Conservation (phyloP, 2,113 vertebrate species). For the Apteryx owenii region DNA sequence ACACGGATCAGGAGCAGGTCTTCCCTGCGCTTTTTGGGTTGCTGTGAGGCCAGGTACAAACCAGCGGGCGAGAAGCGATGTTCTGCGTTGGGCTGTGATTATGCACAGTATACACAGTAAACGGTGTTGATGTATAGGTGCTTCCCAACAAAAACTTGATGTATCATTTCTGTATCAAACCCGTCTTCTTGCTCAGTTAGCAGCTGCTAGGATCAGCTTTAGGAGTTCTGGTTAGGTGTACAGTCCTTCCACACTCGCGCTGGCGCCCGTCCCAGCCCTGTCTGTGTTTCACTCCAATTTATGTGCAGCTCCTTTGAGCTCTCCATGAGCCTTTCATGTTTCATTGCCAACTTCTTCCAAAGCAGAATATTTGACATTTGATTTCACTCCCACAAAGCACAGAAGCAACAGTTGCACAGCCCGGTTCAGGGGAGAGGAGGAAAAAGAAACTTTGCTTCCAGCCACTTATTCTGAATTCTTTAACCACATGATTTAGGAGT, state of each 20-base stretch:
- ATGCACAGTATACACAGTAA: background rate
- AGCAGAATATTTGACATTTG: slow-evolving; percentile 67
- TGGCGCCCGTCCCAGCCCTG: slow-evolving; percentile 50
- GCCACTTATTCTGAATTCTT: background rate
- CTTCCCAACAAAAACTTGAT: background rate
- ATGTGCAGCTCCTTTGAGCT: background rate
- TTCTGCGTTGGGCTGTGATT: accelerated
- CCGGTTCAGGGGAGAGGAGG: background rate
- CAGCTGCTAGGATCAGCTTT: slow-evolving; percentile 42
- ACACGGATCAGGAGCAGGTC: accelerated
- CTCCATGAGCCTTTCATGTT: slow-evolving; percentile 44
- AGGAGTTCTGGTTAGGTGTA: background rate
- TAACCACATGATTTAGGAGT: background rate
- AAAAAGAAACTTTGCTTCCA: slow-evolving; percentile 51
- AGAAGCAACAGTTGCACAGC: slow-evolving; percentile 63
- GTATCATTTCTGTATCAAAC: background rate
- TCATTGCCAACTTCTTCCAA: slow-evolving; percentile 42
- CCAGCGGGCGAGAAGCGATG: accelerated
- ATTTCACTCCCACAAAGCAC: slow-evolving; percentile 66
- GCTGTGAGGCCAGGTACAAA: background rate
- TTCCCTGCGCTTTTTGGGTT: background rate
- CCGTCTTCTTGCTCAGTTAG: background rate
- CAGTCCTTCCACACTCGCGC: background rate
- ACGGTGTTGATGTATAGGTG: background rate
- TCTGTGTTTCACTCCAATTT: slow-evolving; percentile 31